Base-by-base conservation (phyloP, 2,888 invertebrate species). In the Maniola hyperantus region DNA sequence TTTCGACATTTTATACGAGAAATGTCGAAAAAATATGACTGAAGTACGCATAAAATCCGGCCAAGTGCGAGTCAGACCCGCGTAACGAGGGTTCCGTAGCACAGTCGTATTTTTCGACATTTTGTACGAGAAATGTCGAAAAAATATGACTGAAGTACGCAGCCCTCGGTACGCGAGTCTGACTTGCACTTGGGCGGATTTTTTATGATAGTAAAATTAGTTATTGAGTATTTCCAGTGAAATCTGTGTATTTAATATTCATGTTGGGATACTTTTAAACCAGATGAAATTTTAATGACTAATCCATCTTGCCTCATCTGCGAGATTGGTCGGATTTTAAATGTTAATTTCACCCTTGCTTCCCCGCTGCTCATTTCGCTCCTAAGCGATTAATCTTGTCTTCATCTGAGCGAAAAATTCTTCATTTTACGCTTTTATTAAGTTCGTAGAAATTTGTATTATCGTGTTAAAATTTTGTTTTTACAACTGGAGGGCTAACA, bases 231-330 rank as follows among this genome's bases (percentile, higher is more conserved):
- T 11, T 39, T 42, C 11, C 55, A 55, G 36, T 15, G 15, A 55
- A 53, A 55, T 36, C n/a, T 39, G 10, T 18, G 15, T 15, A 10
- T 36, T 54, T 55, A 55, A 36, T 36, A 55, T 55, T 55, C 55
- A 55, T 55, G 36, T 55, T 36, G 15, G 36, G 36, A 54, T 15
- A 36, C 55, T 55, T 55, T 57, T 42, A 20, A 57, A 57, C 18
- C 13, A 20, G 42, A 5, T 57, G 57, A 20, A 57, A 39, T 57
- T 39, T 57, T 42, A 57, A 57, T 57, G 57, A 42, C 42, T 42
- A 57, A 57, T 57, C 57, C 57, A 57, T 57, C 57, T 57, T 13
- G 57, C 6, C 57, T 42, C 57, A 42, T 57, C 57, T 57, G 57
- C 18, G 13, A 39, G 20, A 55, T 57, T 42, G 20, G 57, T 42